Base-by-base conservation (phyloP, 1,140 invertebrate species). In the Drepana arcuata region DNA sequence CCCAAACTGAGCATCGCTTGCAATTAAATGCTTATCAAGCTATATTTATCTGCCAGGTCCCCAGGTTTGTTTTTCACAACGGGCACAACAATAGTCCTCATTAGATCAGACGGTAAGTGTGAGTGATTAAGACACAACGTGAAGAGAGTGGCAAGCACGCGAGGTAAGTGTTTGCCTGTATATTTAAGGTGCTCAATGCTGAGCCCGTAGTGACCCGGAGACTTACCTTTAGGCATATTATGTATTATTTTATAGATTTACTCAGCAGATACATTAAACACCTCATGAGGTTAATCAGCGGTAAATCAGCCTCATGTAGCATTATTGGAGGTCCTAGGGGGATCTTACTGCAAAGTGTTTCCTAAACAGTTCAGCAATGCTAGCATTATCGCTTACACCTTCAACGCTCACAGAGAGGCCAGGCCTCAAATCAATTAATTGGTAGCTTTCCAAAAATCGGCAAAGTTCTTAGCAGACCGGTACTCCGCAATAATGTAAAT, bases 1-100 rank as follows among this genome's bases (percentile, higher is more conserved):
- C 0, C 50, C 45, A 33, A 54, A 54, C 28, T 45, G 41, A 7
- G 38, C 35, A 25, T 54, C 45, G 30, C 48, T 18, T 0, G 40
- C 1, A 0, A 9, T 28, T 7, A 54, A 0, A 32, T 36, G 29
- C 34, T 33, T 10, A 14, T 14, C 0, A 48, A 18, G n/a, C 2
- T 4, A 2, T 10, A 2, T 7, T 26, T n/a, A n/a, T n/a, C n/a
- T n/a, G n/a, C n/a, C n/a, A n/a, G n/a, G n/a, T n/a, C n/a, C n/a
- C n/a, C 24, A 26, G 10, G 24, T 10, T n/a, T 2, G 10, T 13
- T 34, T 24, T 48, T 38, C 16, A 53, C 16, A 1, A 53, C 38
- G 21, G 41, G 48, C 2, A 41, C 29, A 10, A 45, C 15, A 3
- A 41, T 30, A 2, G 41, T 48, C 0, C 44, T 36, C 10, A 33